Conservation (phyloP, 30 jellyfish, hydroid and myxozoan genomes). For the Catostylus mosaicus region DNA sequence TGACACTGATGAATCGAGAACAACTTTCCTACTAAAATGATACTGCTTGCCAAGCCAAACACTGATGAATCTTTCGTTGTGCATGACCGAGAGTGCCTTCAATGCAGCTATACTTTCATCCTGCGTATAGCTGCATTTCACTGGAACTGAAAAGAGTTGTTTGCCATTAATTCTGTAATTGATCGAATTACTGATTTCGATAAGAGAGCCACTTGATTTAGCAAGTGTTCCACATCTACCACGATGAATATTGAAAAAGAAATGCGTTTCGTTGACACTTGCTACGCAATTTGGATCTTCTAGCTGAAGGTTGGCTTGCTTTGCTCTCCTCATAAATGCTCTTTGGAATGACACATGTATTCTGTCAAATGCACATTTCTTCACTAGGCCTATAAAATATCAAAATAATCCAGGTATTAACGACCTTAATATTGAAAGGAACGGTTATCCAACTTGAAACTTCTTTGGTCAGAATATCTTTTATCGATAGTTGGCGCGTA, state of each 20-base stretch:
- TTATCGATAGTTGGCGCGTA: too few relatives aligned
- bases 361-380: slow-evolving; percentile 32
- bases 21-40: slow-evolving; percentile 30
- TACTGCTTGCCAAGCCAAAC: slow-evolving; percentile 37
- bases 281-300: slow-evolving; percentile 75
- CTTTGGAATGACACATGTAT: slow-evolving; percentile 38
- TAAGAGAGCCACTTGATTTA: slow-evolving; percentile 3
- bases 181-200: slow-evolving; percentile 55
- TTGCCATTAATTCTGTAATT: slow-evolving; percentile 19
- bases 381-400: slow-evolving; percentile 26
- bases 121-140: slow-evolving; percentile 46
- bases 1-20: slow-evolving; percentile 28
- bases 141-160: slow-evolving; percentile 18
- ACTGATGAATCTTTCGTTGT: slow-evolving; percentile 40
- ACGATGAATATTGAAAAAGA: slow-evolving; percentile 19
- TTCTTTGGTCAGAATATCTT: too few relatives aligned
- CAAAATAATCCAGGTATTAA: neutral
- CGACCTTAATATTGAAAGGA: too few relatives aligned
- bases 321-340: slow-evolving; percentile 12
- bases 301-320: slow-evolving; percentile 17
- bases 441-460: too few relatives aligned
- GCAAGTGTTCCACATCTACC: slow-evolving; percentile 65
- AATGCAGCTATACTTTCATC: slow-evolving; percentile 14
- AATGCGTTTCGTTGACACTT: slow-evolving; percentile 48
- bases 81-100: slow-evolving; percentile 8